Evolutionary conservation across 2,888 invertebrate species (phyloP).

Genomic region (Drosophila atripex): DNA sequence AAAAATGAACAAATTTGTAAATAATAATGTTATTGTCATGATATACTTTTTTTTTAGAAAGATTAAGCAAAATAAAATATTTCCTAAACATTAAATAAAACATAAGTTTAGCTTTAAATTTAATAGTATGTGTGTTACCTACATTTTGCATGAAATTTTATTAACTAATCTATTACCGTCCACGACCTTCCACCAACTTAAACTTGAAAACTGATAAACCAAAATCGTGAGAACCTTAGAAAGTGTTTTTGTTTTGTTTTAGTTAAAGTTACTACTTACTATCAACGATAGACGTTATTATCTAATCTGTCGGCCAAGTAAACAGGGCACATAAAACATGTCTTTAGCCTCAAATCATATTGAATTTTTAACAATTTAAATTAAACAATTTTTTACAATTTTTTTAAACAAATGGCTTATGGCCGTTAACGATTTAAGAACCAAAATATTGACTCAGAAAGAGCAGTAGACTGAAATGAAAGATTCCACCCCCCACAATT

Average conservation of each 20-base stretch:
- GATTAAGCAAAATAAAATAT: background rate
- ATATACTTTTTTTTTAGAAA: conserved; percentile 22
- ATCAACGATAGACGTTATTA: background rate
- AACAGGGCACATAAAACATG: background rate
- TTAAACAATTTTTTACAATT: too few species aligned
- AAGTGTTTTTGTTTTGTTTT: background rate
- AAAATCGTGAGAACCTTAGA: background rate
- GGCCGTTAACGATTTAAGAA: background rate
- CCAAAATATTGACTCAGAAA: background rate
- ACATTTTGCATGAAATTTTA: background rate
- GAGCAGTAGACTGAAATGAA: conserved; percentile 1
- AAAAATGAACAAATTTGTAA: background rate
- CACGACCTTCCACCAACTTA: background rate
- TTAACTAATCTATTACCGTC: background rate
- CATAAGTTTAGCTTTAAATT: too few species aligned
- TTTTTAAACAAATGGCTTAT: background rate
- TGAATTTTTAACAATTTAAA: too few species aligned
- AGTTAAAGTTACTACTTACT: background rate
- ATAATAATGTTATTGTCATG: background rate
- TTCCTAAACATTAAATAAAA: background rate
- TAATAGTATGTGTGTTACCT: too few species aligned
- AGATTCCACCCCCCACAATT: conserved; percentile 7
- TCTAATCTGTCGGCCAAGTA: background rate
- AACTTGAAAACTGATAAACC: background rate
- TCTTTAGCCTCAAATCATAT: background rate